These are phyloP conservation scores for Synchiropus splendidus DNA, from an alignment of 2,113 vertebrate species.

Conservation along the genomic window DNA sequence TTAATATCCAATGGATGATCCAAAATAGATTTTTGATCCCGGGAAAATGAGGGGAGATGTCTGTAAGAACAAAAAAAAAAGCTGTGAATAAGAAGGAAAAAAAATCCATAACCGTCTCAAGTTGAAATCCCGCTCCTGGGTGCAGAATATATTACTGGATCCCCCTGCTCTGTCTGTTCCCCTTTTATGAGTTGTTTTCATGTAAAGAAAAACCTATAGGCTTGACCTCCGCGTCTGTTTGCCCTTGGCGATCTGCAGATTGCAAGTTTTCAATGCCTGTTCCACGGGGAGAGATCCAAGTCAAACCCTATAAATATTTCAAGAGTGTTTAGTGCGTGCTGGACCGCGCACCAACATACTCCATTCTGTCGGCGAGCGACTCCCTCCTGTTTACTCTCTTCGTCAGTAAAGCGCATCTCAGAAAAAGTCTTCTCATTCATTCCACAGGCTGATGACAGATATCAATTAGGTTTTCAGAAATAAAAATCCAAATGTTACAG, in stretches of 20 bases:
- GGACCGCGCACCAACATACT: constrained; percentile 51
- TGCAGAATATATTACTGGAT: constrained; percentile 67
- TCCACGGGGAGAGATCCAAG: constrained; percentile 72
- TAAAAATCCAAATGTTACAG: too few relatives aligned
- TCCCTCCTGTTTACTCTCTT: constrained; percentile 38
- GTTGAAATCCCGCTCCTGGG: constrained; percentile 54
- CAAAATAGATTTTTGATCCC: constrained; percentile 74
- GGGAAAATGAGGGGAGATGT: constrained; percentile 72
- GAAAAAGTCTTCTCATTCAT: constrained; percentile 23
- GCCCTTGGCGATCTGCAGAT: constrained; percentile 74
- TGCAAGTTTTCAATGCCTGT: constrained; percentile 70
- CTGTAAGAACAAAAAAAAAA: constrained; percentile 63
- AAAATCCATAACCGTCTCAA: constrained; percentile 70
- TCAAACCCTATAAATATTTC: constrained; percentile 85
- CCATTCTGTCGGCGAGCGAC: constrained; percentile 34
- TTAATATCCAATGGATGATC: constrained; percentile 75
- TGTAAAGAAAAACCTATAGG: constrained; percentile 80
- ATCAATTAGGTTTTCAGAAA: too few relatives aligned
- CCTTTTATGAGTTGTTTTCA: constrained; percentile 74
- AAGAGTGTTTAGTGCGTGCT: constrained; percentile 58
- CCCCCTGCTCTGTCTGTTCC: constrained; percentile 30
- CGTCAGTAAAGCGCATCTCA: constrained; percentile 40
- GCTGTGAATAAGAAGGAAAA: constrained; percentile 21
- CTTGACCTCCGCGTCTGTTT: constrained; percentile 70
- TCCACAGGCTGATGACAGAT: too few relatives aligned